Conservation (phyloP, 2,113 vertebrate genomes). For the Alligator mississippiensis region DNA sequence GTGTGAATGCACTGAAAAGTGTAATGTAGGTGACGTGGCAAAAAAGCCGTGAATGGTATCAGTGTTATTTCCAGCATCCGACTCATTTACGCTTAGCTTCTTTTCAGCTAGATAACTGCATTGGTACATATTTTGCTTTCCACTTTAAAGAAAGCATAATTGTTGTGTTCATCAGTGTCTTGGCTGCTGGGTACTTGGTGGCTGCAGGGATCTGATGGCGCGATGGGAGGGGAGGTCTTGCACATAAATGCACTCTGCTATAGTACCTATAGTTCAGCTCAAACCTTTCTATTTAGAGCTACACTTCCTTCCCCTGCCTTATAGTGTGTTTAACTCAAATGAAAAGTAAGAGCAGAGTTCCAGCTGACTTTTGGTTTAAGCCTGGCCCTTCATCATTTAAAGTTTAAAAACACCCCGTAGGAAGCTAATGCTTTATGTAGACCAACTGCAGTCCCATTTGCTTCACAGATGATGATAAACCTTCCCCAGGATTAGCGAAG, state of each 20-base stretch:
- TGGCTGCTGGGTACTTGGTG: neutral
- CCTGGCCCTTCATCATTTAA: constrained; percentile 59
- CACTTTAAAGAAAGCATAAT: neutral
- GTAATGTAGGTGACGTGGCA: neutral
- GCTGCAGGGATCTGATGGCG: fast-evolving
- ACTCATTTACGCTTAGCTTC: neutral
- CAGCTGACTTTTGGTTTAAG: constrained; percentile 59
- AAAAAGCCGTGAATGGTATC: neutral
- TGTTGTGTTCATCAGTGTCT: neutral
- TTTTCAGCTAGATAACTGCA: neutral
- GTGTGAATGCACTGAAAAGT: neutral
- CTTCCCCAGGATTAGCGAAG: constrained; percentile 38
- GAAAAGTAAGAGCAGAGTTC: constrained; percentile 45
- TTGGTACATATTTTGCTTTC: fast-evolving
- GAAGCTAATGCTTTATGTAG: constrained; percentile 52
- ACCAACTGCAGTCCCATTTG: constrained; percentile 59
- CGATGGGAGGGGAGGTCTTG: neutral
- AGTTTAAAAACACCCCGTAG: constrained; percentile 52
- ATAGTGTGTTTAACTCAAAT: constrained; percentile 37
- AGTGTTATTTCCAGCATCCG: neutral
- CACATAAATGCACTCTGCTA: fast-evolving
- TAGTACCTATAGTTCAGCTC: neutral
- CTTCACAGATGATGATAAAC: constrained; percentile 62
- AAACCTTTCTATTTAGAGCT: neutral
- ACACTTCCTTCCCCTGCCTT: constrained; percentile 42